A percentile compares a stretch with the other conserved stretches of the same genome.
Evolutionary conservation across 2,888 invertebrate species (phyloP).

Genomic region (Dysmachus trigonus): DNA sequence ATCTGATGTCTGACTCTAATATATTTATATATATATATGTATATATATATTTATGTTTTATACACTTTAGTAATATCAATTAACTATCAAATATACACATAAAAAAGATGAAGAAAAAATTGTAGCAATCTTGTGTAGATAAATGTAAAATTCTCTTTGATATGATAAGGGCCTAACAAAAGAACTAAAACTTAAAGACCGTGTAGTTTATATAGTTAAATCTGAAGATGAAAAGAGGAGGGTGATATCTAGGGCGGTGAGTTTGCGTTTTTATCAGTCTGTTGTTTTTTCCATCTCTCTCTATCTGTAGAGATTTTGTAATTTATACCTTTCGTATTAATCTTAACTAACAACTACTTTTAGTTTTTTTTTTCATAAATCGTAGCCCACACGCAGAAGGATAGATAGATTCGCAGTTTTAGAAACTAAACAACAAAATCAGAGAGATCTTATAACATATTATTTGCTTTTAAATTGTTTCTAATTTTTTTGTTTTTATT

Average conservation of each 20-base stretch:
- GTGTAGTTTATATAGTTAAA: background rate
- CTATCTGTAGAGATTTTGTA: background rate
- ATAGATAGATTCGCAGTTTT: background rate
- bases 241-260: slow-evolving; percentile 11
- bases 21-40: background rate
- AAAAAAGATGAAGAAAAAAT: slow-evolving; percentile 24
- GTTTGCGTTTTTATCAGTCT: slow-evolving; percentile 24
- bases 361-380: background rate
- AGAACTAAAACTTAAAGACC: background rate
- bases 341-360: background rate
- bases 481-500: background rate
- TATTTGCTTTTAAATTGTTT: slow-evolving; percentile 25
- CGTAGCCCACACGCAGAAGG: slow-evolving; percentile 6
- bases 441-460: slow-evolving; percentile 5
- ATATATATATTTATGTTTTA: background rate
- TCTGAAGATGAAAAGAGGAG: background rate
- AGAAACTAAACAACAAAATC: background rate
- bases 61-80: slow-evolving; percentile 22
- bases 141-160: slow-evolving; percentile 1
- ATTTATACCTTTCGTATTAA: background rate
- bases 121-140: slow-evolving; percentile 19
- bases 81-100: slow-evolving; percentile 28
- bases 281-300: slow-evolving; percentile 25
- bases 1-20: slow-evolving; percentile 9
- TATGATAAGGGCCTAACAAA: background rate